Evolutionary conservation across 2,113 vertebrate species (phyloP), one percentile per base, ranked within the genome.

Genomic region (Ceratotherium simum): DNA sequence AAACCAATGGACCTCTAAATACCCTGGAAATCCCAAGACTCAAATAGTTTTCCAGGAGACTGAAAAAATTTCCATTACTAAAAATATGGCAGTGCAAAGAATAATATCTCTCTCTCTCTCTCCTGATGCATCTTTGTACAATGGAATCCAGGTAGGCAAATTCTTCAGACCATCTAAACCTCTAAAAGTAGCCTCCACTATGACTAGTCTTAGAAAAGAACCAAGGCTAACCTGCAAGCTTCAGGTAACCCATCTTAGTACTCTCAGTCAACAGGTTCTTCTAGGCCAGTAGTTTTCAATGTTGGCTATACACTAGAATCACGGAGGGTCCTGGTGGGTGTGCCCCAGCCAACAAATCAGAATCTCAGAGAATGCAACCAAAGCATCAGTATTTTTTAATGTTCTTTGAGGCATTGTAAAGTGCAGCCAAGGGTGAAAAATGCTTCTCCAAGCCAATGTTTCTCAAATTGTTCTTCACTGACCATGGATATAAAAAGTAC

Each of bases 51-150:
- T 78, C 48, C 29, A 84, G 36, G n/a, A 42, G 14, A 39, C 27
- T 79, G 33, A 90, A 96, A 90, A 79, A 12, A 80, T 79, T 90
- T 84, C 54, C 39, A 64, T 93, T 78, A 78, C 51, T 78, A 64
- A 69, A 90, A 89, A 39, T 25, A 62, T 54, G n/a, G 2, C 85
- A 96, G n/a, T 51, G 51, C 29, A 79, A 93, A 79, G 17, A 88
- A 39, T 46, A 80, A 18, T 21, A n/a, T 18, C n/a, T 48, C 48
- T 87, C 48, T 79, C 36, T 79, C 36, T 89, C 48, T 82, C 10
- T 56, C 36, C 18, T 65, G 16, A 79, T 64, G 42, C 54, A 87
- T 67, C 58, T 60, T 82, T 82, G 11, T 65, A 31, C 23, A 75
- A 18, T 87, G 58, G 8, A 81, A 56, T 82, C 21, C 42, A 58